phyloP scores from a whole-genome alignment of 2,888 invertebrate species.

The Heliothis peltigera region DNA sequence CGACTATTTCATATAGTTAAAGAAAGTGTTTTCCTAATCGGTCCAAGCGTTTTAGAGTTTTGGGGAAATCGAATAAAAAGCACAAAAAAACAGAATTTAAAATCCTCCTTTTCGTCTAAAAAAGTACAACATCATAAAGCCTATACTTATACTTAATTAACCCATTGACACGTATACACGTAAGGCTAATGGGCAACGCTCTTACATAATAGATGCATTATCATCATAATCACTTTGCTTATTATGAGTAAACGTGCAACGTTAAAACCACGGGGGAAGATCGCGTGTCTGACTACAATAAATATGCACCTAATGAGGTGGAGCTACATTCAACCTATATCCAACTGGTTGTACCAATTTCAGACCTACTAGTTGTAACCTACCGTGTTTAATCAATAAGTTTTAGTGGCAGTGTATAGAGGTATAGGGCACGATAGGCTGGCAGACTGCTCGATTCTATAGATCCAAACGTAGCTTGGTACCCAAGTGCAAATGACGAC shows the following conservation, averaged over 20 bases:
- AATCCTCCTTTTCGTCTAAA: too few relatives aligned
- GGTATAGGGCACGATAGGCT: constrained; percentile 3
- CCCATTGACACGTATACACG: not conserved
- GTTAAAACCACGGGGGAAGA: constrained; percentile 20
- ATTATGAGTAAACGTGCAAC: constrained; percentile 10
- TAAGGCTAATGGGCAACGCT: constrained; percentile 12
- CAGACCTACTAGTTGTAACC: constrained; percentile 15
- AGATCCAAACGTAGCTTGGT: not conserved
- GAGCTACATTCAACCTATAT: not conserved
- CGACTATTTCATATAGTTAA: too few relatives aligned
- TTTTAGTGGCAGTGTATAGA: constrained; percentile 7
- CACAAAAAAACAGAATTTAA: too few relatives aligned
- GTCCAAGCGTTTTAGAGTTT: too few relatives aligned
- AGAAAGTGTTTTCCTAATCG: too few relatives aligned
- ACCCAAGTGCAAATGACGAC: not conserved
- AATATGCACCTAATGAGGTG: constrained; percentile 19
- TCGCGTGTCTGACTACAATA: constrained; percentile 53
- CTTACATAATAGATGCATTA: constrained; percentile 17
- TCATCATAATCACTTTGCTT: constrained; percentile 14
- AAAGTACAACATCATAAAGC: not conserved
- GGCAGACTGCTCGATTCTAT: too few relatives aligned
- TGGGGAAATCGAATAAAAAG: too few relatives aligned
- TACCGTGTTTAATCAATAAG: constrained; percentile 50
- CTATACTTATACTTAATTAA: not conserved
- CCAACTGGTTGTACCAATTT: constrained; percentile 26